Percentiles rank a stretch among this genome's conserved stretches.
Evolutionary conservation across 2,888 invertebrate genomes (phyloP).

Genomic region (Electrophaes corylata): DNA sequence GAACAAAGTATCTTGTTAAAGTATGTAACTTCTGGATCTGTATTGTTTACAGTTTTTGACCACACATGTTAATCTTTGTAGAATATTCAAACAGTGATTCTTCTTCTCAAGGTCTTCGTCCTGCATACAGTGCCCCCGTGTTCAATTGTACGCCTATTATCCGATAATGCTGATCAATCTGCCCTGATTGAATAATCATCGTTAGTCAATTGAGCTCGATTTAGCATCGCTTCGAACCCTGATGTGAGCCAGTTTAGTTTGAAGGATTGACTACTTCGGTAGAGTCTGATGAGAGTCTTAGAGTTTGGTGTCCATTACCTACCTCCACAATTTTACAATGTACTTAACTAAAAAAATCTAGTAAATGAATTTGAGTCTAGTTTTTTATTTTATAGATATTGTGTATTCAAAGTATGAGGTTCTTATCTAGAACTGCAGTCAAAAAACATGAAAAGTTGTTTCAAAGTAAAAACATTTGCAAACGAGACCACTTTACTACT

Average conservation of each 20-base stretch:
- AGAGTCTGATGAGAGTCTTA: background rate
- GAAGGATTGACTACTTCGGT: constrained; percentile 22
- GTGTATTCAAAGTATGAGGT: background rate
- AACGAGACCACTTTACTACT: constrained; percentile 11
- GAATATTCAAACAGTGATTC: constrained; percentile 12
- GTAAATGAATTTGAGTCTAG: background rate
- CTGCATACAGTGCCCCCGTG: constrained; percentile 48
- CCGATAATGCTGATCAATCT: constrained; percentile 82
- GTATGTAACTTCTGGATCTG: constrained; percentile 9
- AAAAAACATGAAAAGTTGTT: constrained; percentile 2
- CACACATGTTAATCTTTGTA: constrained; percentile 14
- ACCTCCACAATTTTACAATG: no score
- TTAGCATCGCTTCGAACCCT: constrained; percentile 49
- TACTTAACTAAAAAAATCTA: no score
- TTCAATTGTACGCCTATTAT: constrained; percentile 64
- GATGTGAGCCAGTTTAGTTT: constrained; percentile 33
- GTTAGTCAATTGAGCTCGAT: constrained; percentile 81
- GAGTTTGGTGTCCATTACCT: background rate
- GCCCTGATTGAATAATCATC: constrained; percentile 82
- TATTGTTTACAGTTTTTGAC: background rate
- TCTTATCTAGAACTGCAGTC: background rate
- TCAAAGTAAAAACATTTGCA: constrained; percentile 8
- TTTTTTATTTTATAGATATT: background rate
- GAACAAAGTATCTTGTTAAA: constrained; percentile 6
- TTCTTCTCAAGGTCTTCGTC: constrained; percentile 24